Conservation (phyloP, 2,888 invertebrate species). For the Heliothis peltigera region DNA sequence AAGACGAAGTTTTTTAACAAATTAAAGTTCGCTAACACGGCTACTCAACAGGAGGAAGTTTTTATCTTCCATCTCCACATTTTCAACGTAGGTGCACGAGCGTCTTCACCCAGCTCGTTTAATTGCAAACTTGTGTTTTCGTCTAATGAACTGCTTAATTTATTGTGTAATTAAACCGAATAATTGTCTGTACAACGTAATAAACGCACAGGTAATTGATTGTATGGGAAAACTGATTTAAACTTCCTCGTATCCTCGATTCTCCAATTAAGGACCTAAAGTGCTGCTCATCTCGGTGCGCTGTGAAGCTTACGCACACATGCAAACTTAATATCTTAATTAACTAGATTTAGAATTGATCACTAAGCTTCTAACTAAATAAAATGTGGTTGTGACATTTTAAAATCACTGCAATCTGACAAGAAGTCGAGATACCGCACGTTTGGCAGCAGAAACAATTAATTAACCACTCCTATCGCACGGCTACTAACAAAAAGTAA, state of each 20-base stretch:
- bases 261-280: conserved; percentile 21
- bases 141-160: conserved; percentile 57
- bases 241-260: conserved; percentile 8
- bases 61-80: conserved; percentile 37
- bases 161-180: conserved; percentile 59
- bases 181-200: conserved; percentile 49
- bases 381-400: too few relatives aligned
- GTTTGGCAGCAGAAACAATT: conserved; percentile 6
- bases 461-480: conserved; percentile 24
- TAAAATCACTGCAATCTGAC: conserved; percentile 4
- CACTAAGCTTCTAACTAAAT: too few relatives aligned
- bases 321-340: not conserved
- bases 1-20: conserved; percentile 1
- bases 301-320: not conserved
- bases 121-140: conserved; percentile 49
- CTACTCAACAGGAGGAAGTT: conserved; percentile 22
- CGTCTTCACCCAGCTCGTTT: conserved; percentile 38
- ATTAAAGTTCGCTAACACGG: conserved; percentile 8
- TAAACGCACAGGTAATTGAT: conserved; percentile 46
- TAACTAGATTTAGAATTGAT: too few relatives aligned
- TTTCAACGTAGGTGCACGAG: conserved; percentile 32
- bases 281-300: not conserved
- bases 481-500: not conserved
- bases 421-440: conserved; percentile 14
- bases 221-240: conserved; percentile 32